Evolutionary conservation across 2,797 vertebrate genomes (phyloP).

Genomic region (Monodelphis domestica): DNA sequence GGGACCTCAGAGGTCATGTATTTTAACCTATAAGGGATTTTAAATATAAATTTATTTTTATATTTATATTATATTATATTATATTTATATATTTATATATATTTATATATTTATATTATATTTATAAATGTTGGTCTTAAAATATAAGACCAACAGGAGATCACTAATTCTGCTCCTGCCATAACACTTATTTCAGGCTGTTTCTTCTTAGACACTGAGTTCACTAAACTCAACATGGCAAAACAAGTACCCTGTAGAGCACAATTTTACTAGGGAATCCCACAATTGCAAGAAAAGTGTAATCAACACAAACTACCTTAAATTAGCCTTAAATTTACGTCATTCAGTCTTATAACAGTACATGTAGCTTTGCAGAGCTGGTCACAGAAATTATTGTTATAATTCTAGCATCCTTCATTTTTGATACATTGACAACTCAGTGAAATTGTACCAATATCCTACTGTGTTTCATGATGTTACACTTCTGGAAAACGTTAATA

Average conservation of each 20-base stretch:
- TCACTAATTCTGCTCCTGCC: background rate
- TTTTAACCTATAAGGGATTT: background rate
- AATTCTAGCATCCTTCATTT: background rate
- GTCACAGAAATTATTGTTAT: background rate
- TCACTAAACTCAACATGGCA: background rate
- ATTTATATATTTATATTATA: too few species aligned
- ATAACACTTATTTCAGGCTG: too few species aligned
- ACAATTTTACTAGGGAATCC: background rate
- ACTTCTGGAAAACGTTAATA: background rate
- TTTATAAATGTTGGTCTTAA: too few species aligned
- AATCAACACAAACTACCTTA: background rate
- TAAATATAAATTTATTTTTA: too few species aligned
- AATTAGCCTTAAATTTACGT: background rate
- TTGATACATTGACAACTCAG: background rate
- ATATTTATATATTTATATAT: too few species aligned
- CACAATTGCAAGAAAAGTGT: background rate
- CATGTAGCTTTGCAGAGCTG: background rate
- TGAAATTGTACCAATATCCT: background rate
- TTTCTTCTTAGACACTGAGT: too few species aligned
- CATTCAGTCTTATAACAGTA: background rate
- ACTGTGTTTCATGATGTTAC: background rate
- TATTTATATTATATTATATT: too few species aligned
- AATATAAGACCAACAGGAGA: background rate
- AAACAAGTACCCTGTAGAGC: background rate
- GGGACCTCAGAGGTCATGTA: background rate